These are phyloP conservation scores for Bambusicola thoracicus DNA, from an alignment of 2,113 vertebrate species.

Conservation along the genomic window DNA sequence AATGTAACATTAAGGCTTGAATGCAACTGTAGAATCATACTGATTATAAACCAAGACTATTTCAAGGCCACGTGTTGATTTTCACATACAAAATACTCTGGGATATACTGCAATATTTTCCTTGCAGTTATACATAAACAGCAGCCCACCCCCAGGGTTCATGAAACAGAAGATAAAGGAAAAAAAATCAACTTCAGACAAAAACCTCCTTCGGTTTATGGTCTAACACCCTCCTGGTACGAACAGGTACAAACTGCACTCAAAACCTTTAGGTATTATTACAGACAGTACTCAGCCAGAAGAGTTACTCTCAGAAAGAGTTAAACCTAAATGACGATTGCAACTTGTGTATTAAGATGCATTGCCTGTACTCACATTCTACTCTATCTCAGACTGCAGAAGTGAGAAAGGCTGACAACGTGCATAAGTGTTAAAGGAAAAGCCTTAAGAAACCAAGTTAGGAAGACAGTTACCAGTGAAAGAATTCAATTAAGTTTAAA, in stretches of 20 bases:
- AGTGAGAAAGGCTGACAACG: neutral
- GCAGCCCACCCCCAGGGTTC: neutral
- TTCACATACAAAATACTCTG: neutral
- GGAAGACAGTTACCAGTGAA: neutral
- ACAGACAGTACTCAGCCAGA: neutral
- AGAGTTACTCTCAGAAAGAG: neutral
- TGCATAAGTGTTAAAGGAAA: neutral
- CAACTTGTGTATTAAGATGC: neutral
- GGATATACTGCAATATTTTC: neutral
- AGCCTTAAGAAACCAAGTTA: neutral
- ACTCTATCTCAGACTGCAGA: neutral
- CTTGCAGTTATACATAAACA: neutral
- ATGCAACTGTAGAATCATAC: neutral
- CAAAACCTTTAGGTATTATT: neutral
- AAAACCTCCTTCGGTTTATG: neutral
- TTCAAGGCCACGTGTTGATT: neutral
- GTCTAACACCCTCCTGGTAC: neutral
- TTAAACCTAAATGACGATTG: neutral
- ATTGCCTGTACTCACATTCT: neutral
- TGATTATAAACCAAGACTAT: neutral
- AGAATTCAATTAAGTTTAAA: neutral
- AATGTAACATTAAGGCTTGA: neutral
- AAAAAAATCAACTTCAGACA: neutral
- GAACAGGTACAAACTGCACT: fast-evolving
- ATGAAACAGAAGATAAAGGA: neutral